Conservation (phyloP, 2,888 invertebrate genomes). For the Drosophila multiciliata region DNA sequence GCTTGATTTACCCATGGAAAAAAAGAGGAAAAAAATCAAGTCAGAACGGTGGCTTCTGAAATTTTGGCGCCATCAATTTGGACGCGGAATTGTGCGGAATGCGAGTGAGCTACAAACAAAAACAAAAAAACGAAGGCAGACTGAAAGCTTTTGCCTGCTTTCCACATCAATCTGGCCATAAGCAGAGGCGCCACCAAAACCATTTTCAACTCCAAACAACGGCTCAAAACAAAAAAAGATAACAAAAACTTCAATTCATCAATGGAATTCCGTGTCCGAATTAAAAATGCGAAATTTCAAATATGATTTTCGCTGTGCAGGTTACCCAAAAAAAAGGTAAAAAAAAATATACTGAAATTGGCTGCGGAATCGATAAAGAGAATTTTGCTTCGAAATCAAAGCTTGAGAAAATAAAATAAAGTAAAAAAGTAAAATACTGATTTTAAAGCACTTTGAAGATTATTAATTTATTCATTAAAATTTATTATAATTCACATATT, state of each 20-base stretch:
- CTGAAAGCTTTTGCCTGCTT: slow-evolving; percentile 54
- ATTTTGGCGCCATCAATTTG: slow-evolving; percentile 81
- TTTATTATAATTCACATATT: rapidly evolving
- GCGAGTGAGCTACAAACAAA: slow-evolving; percentile 52
- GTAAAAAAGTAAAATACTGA: not conserved
- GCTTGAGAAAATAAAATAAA: not conserved
- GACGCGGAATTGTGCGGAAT: slow-evolving; percentile 74
- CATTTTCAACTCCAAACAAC: slow-evolving; percentile 54
- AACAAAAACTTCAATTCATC: slow-evolving; percentile 59
- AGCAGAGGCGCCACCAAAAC: slow-evolving; percentile 73
- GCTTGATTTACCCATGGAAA: not conserved
- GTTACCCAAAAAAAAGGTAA: not conserved
- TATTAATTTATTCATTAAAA: not conserved
- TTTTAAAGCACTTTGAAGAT: not conserved
- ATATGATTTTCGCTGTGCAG: slow-evolving; percentile 66
- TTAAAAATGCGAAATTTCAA: slow-evolving; percentile 72
- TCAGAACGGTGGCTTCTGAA: slow-evolving; percentile 59
- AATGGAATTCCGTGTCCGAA: slow-evolving; percentile 73
- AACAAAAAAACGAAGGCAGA: slow-evolving; percentile 13
- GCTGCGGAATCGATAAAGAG: not conserved
- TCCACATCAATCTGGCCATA: slow-evolving; percentile 58
- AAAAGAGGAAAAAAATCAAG: slow-evolving; percentile 12
- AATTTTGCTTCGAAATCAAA: not conserved
- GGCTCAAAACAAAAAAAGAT: slow-evolving; percentile 17
- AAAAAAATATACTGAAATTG: not conserved